Evolutionary conservation across 1,140 invertebrate genomes (phyloP).

Genomic region (Megathymus violae): DNA sequence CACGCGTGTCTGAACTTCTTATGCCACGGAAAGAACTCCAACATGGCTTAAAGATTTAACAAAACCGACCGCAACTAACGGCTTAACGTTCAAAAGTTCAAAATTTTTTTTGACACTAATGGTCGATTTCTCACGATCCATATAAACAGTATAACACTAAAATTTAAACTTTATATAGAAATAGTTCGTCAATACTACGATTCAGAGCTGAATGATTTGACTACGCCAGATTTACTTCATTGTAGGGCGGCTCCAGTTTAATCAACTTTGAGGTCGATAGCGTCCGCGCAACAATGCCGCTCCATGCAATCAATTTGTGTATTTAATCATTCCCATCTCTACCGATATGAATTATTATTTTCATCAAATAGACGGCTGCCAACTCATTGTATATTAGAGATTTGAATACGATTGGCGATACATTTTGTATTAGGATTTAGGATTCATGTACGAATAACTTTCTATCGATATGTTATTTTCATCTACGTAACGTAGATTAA

Average conservation of each 20-base stretch:
- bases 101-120: no score
- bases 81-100: no score
- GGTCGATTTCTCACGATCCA: no score
- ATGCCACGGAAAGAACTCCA: no score
- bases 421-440: background rate
- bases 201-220: slow-evolving; percentile 19
- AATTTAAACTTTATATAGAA: background rate
- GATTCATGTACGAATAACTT: background rate
- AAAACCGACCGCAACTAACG: no score
- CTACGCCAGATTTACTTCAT: slow-evolving; percentile 21
- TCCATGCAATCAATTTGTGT: slow-evolving; percentile 72
- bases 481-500: no score
- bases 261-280: slow-evolving; percentile 67
- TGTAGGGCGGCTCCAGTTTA: slow-evolving; percentile 45
- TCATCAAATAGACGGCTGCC: slow-evolving; percentile 11
- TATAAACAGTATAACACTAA: no score
- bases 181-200: background rate
- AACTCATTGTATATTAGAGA: slow-evolving; percentile 25
- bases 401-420: slow-evolving; percentile 3
- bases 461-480: background rate
- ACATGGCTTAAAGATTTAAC: no score
- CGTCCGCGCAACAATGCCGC: slow-evolving; percentile 58
- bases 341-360: slow-evolving; percentile 34
- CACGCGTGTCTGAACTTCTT: no score
- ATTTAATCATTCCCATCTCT: slow-evolving; percentile 61